Conservation (phyloP, 2,888 invertebrate species). For the Trisateles emortualis region DNA sequence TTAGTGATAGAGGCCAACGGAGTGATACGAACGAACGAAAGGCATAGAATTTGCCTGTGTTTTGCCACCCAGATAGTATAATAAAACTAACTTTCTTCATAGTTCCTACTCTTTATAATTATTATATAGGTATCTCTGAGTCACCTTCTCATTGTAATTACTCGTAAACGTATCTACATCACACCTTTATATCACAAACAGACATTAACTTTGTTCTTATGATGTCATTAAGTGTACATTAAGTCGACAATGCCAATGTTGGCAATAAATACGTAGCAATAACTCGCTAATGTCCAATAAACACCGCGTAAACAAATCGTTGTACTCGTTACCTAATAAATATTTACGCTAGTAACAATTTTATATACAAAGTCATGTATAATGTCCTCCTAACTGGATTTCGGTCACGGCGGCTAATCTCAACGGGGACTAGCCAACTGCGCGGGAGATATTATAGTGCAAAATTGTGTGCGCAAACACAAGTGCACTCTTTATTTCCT, state of each 20-base stretch:
- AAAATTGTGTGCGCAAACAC: no score
- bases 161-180: neutral
- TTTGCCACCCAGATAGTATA: no score
- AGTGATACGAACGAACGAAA: no score
- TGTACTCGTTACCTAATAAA: constrained; percentile 1
- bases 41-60: no score
- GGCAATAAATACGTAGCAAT: constrained; percentile 27
- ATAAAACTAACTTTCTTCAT: no score
- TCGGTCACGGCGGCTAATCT: no score
- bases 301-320: constrained; percentile 30
- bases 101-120: neutral
- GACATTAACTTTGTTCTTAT: constrained; percentile 12
- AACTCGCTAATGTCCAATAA: constrained; percentile 27
- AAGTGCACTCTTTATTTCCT: no score
- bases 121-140: neutral
- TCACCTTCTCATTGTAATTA: neutral
- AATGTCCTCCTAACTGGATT: no score
- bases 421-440: no score
- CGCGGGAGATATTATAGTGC: no score
- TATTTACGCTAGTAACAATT: neutral
- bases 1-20: no score
- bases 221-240: constrained; percentile 20
- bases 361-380: neutral
- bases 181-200: constrained; percentile 1
- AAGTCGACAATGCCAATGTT: constrained; percentile 15